Base-by-base conservation (phyloP, 2,113 vertebrate genomes). In the Rafetus swinhoei region DNA sequence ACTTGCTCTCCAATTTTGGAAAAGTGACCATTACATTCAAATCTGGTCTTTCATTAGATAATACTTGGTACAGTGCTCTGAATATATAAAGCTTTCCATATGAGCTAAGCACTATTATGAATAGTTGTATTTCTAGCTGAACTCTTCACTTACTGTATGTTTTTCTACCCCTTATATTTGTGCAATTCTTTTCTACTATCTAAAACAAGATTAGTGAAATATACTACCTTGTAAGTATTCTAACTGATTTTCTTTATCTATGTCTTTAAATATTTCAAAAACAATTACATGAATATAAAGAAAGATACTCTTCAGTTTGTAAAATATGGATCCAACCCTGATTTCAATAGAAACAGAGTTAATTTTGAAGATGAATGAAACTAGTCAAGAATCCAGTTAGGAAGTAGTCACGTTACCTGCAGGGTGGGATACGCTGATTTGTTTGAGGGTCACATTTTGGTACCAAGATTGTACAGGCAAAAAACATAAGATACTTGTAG, bases 401-500 rank as follows among this genome's bases (percentile, higher is more conserved):
- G 29, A 18, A 50, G 54, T 1, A 25, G 22, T 5, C 18, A 12
- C 2, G 5, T 91, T 97, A 99, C 99, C 99, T 99, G 99, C 99
- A 99, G 54, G 99, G 99, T 0, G 99, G 99, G 52, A 99, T 98
- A 87, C 95, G 98, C 25, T 98, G 98, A 90, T 98, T 98, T 35
- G 97, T 99, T 27, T 97, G 81, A 3, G 97, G 96, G 85, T 99
- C 99, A 97, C 99, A 99, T 95, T 99, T 99, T n/a, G 99, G 99
- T 3, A 99, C 99, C 82, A 99, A 98, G 90, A 99, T 98, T 3
- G 99, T 99, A 93, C 99, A 99, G 90, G 99, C 99, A 93, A 99
- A 99, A 98, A 99, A 99, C 99, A 99, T 99, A 93, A 99, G 99
- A 96, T 99, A 99, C 92, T 99, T 99, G 98, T 99, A 99, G 96